A percentile compares a stretch with the other conserved stretches of the same genome.
phyloP scores from a whole-genome alignment of 64 coral and sea anemone genomes.

The Montipora cactus region DNA sequence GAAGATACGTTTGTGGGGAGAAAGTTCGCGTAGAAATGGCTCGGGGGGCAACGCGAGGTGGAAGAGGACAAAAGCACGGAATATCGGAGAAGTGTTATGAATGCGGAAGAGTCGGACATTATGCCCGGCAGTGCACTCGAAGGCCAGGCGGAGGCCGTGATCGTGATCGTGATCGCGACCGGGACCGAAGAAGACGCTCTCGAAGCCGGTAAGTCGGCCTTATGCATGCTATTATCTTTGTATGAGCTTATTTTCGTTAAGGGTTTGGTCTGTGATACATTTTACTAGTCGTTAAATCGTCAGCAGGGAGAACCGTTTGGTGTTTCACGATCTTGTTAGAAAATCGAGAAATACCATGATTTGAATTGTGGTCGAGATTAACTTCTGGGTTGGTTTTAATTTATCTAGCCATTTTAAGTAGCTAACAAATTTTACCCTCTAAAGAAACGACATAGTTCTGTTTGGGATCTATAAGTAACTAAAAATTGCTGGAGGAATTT shows the following conservation, averaged over 20 bases:
- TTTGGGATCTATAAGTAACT: no score
- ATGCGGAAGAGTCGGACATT: constrained; percentile 95
- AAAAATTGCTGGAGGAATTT: no score
- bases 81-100: constrained; percentile 96
- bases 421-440: no score
- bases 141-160: constrained; percentile 39
- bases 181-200: constrained; percentile 14
- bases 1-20: constrained; percentile 72
- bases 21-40: constrained; percentile 94
- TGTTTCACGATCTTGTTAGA: neutral
- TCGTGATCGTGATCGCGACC: constrained; percentile 39
- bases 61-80: constrained; percentile 77
- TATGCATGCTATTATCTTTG: neutral
- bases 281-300: neutral
- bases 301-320: no score
- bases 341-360: neutral
- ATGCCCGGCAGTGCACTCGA: constrained; percentile 81
- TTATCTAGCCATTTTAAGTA: no score
- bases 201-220: constrained; percentile 25
- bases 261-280: no score
- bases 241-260: no score
- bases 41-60: constrained; percentile 89
- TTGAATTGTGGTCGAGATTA: neutral
- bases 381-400: no score
- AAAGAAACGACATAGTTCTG: no score